Evolutionary conservation across 64 coral and sea anemone genomes (phyloP).

Genomic region (Astreopora myriophthalma): DNA sequence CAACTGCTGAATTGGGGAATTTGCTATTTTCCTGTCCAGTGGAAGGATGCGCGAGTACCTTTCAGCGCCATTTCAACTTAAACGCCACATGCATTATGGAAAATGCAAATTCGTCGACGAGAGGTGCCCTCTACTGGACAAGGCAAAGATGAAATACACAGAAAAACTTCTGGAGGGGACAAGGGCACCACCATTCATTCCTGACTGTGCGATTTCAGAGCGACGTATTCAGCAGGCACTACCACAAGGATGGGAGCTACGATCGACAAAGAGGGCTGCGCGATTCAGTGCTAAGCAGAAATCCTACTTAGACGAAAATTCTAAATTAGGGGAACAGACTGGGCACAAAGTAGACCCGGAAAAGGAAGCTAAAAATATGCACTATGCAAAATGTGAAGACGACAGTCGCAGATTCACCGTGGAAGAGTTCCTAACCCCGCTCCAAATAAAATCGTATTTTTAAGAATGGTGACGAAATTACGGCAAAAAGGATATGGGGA

Average conservation of each 20-base stretch:
- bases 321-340: conserved; percentile 53
- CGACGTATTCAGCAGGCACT: neutral
- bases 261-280: neutral
- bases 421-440: conserved; percentile 34
- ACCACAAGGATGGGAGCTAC: conserved; percentile 37
- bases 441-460: conserved; percentile 70
- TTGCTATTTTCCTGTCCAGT: conserved; percentile 46
- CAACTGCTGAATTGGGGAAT: neutral
- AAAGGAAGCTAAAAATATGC: conserved; percentile 52
- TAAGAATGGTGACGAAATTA: conserved; percentile 44
- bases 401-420: conserved; percentile 16
- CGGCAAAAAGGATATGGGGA: neutral
- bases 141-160: conserved; percentile 40
- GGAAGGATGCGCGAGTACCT: conserved; percentile 45
- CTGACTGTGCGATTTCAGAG: neutral
- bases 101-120: conserved; percentile 47
- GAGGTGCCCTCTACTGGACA: conserved; percentile 16
- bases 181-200: conserved; percentile 16
- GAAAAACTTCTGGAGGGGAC: conserved; percentile 33
- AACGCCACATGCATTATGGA: conserved; percentile 49
- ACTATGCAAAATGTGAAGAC: conserved; percentile 18
- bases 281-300: conserved; percentile 67
- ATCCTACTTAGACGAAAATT: conserved; percentile 68
- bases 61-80: conserved; percentile 30
- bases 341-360: conserved; percentile 61